phyloP scores from a whole-genome alignment of 1,140 invertebrate species.

The Vollenhovia emeryi region DNA sequence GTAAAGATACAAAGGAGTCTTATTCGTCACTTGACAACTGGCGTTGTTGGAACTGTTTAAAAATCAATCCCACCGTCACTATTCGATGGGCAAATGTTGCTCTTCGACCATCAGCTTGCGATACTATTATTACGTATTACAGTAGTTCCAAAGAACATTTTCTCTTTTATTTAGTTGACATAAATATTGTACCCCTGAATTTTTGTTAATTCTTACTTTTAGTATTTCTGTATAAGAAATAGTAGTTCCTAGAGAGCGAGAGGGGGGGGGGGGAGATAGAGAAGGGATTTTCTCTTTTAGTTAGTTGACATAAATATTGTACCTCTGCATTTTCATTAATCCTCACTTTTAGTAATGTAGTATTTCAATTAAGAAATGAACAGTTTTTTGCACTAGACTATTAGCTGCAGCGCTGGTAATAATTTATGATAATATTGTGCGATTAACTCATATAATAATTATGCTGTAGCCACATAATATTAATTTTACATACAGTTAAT shows the following conservation, averaged over 20 bases:
- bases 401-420: neutral
- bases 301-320: neutral
- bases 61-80: constrained; percentile 25
- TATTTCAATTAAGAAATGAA: neutral
- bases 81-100: neutral
- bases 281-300: too few relatives aligned
- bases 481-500: constrained; percentile 17
- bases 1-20: constrained; percentile 65
- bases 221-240: too few relatives aligned
- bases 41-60: neutral
- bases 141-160: neutral
- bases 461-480: constrained; percentile 10
- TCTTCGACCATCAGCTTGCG: neutral
- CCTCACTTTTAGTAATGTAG: neutral
- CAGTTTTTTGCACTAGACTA: neutral
- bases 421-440: constrained; percentile 19
- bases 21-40: constrained; percentile 61
- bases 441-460: constrained; percentile 18
- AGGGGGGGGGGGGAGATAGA: too few relatives aligned
- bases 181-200: neutral
- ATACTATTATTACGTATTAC: neutral
- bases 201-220: neutral
- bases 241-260: too few relatives aligned
- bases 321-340: neutral
- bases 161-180: too few relatives aligned